These are phyloP conservation scores for Labeo catla DNA, from an alignment of 2,113 vertebrate genomes.

Conservation along the genomic window DNA sequence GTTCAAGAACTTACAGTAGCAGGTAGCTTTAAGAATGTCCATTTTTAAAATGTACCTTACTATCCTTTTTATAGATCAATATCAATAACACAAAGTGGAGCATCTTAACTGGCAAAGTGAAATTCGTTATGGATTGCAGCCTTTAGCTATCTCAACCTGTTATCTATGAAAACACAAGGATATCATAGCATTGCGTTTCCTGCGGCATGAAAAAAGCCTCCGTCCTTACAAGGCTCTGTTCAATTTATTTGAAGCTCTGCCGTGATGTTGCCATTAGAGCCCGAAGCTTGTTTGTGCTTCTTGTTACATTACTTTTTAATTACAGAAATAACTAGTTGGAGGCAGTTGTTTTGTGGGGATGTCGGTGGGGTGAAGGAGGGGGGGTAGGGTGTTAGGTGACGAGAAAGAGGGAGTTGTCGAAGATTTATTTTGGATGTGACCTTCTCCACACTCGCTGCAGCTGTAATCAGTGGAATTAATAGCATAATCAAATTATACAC, in stretches of 20 bases:
- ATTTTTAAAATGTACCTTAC: not conserved
- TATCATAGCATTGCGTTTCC: slow-evolving; percentile 29
- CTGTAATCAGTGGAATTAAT: slow-evolving; percentile 90
- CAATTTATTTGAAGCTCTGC: slow-evolving; percentile 49
- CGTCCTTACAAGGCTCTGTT: slow-evolving; percentile 31
- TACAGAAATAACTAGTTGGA: slow-evolving; percentile 86
- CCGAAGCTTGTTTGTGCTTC: slow-evolving; percentile 72
- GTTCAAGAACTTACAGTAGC: too few relatives aligned
- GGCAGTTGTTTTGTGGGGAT: slow-evolving; percentile 80
- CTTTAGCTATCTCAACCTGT: slow-evolving; percentile 32
- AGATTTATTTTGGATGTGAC: slow-evolving; percentile 91
- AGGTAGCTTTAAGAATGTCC: not conserved
- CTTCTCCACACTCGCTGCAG: slow-evolving; percentile 85
- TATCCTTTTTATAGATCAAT: slow-evolving; percentile 27
- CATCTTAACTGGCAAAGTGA: slow-evolving; percentile 5
- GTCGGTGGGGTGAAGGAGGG: not conserved
- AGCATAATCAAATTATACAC: slow-evolving; percentile 91
- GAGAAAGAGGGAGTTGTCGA: slow-evolving; percentile 65
- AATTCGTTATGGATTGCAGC: slow-evolving; percentile 41
- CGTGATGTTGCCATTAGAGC: slow-evolving; percentile 50
- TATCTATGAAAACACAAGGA: slow-evolving; percentile 32
- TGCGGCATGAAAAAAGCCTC: slow-evolving; percentile 3
- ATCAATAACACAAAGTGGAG: slow-evolving; percentile 5
- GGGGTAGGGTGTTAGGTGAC: slow-evolving; percentile 33
- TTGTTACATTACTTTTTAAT: slow-evolving; percentile 87